Evolutionary conservation across 2,797 vertebrate species (phyloP).

Genomic region (Peromyscus attwateri): DNA sequence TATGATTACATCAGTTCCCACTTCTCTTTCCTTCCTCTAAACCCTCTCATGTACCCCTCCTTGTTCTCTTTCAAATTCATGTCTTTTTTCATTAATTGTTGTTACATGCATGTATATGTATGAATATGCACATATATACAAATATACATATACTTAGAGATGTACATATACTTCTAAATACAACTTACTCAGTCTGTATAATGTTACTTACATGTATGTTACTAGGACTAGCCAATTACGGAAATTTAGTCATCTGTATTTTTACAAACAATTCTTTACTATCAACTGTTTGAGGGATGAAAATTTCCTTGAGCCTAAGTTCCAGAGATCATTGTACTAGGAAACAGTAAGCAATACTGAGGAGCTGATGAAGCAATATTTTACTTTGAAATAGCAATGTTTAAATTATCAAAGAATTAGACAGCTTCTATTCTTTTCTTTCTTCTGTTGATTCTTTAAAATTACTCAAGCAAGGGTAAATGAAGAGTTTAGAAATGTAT

Average conservation of each 20-base stretch:
- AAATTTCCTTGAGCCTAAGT: neutral
- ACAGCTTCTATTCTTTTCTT: neutral
- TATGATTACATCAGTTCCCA: neutral
- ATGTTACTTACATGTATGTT: neutral
- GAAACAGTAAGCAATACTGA: neutral
- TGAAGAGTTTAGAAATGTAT: neutral
- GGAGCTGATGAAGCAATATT: neutral
- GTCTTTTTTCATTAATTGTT: neutral
- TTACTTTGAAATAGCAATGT: neutral
- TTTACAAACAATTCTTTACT: neutral
- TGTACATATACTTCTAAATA: neutral
- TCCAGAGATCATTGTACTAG: neutral
- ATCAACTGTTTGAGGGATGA: neutral
- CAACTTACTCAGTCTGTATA: neutral
- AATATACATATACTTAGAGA: neutral
- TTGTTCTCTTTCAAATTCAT: neutral
- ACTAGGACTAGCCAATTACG: neutral
- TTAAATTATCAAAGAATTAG: neutral
- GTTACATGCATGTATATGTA: neutral
- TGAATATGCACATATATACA: neutral
- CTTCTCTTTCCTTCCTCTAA: neutral
- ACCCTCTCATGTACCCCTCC: neutral
- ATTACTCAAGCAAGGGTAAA: neutral
- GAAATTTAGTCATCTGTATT: neutral
- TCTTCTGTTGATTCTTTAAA: neutral